Percentiles rank a stretch among this genome's conserved stretches.
Evolutionary conservation across 2,888 invertebrate genomes (phyloP).

Genomic region (Pyrocoelia pectoralis): DNA sequence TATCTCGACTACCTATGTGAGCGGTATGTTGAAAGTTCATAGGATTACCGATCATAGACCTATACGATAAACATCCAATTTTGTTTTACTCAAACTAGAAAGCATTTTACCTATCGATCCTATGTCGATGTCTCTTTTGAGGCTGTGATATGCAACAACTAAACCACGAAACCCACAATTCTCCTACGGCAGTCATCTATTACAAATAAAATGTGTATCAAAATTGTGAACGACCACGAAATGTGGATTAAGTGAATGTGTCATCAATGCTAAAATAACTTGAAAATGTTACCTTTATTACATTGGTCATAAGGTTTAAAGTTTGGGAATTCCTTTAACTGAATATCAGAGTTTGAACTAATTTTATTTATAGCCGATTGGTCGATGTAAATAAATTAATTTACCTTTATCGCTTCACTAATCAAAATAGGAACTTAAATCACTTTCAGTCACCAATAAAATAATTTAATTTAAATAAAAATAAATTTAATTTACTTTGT

Average conservation of each 20-base stretch:
- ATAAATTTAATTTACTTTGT: not conserved
- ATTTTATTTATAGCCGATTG: no score
- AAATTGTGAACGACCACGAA: not conserved
- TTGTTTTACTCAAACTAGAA: not conserved
- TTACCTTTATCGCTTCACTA: conserved; percentile 1
- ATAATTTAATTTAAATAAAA: conserved; percentile 1
- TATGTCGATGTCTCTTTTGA: conserved; percentile 73
- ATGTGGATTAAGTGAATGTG: not conserved
- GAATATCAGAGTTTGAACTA: not conserved
- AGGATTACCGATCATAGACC: conserved; percentile 95
- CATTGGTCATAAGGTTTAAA: not conserved
- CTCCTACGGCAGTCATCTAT: conserved; percentile 68
- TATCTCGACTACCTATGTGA: conserved; percentile 89
- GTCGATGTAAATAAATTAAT: not conserved
- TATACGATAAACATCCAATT: no score
- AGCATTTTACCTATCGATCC: conserved; percentile 69
- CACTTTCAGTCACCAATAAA: not conserved
- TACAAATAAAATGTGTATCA: not conserved
- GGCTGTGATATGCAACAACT: conserved; percentile 88
- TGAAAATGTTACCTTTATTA: not conserved
- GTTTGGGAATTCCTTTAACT: not conserved
- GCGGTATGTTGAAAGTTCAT: conserved; percentile 96
- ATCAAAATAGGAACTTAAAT: conserved; percentile 9
- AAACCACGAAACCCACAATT: conserved; percentile 92
- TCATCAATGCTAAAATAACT: not conserved